Conservation (phyloP, 1,140 invertebrate genomes). For the Himalopsyche phryganea region DNA sequence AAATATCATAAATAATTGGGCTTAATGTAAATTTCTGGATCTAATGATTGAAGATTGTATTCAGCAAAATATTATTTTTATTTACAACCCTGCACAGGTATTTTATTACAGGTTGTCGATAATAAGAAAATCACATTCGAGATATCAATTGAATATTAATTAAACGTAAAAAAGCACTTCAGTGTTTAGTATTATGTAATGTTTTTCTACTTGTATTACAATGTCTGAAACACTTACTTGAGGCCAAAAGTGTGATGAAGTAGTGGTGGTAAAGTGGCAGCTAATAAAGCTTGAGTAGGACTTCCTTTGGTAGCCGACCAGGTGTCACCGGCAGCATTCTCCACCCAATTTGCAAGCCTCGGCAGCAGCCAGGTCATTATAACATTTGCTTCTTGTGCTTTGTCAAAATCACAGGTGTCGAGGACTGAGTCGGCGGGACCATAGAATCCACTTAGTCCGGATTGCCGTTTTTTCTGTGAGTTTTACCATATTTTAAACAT, state of each 20-base stretch:
- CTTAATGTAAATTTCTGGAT: too few species aligned
- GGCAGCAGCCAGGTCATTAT: conserved; percentile 28
- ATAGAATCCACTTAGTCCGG: conserved; percentile 87
- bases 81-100: conserved; percentile 1
- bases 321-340: conserved; percentile 11
- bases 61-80: background rate
- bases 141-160: too few species aligned
- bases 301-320: conserved; percentile 29
- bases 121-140: too few species aligned
- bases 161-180: too few species aligned
- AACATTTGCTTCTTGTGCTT: conserved; percentile 51
- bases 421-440: conserved; percentile 81
- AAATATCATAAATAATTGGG: too few species aligned
- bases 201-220: too few species aligned
- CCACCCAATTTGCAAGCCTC: conserved; percentile 16
- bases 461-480: conserved; percentile 70
- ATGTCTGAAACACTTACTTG: too few species aligned
- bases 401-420: conserved; percentile 77
- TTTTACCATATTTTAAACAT: too few species aligned
- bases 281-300: conserved; percentile 17
- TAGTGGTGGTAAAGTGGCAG: conserved; percentile 26
- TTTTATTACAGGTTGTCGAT: too few species aligned
- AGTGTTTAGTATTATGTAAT: too few species aligned
- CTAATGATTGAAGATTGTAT: conserved; percentile 13
- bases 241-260: conserved; percentile 27